These are phyloP conservation scores for Tragulus kanchil DNA, from an alignment of 2,113 vertebrate species.

Conservation along the genomic window DNA sequence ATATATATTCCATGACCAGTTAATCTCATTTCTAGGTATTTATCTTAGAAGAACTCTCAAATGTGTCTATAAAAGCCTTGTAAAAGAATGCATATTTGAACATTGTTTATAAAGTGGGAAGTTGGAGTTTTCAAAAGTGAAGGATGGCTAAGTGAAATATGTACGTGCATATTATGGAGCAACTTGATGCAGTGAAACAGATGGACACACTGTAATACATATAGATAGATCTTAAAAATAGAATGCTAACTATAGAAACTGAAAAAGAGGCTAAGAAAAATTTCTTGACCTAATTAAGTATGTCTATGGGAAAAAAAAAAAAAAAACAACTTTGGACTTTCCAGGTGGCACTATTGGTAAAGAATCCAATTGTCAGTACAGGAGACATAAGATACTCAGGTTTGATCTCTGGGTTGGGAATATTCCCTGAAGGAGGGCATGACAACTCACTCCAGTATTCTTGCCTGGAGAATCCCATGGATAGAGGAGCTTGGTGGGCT, in stretches of 20 bases:
- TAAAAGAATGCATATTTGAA: neutral
- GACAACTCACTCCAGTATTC: no score
- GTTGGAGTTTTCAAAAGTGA: neutral
- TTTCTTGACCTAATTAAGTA: neutral
- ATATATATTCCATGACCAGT: neutral
- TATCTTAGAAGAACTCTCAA: neutral
- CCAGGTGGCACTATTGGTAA: no score
- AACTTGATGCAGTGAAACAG: neutral
- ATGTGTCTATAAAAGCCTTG: neutral
- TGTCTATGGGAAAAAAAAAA: neutral
- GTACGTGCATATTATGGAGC: neutral
- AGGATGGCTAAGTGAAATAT: neutral
- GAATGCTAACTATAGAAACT: neutral
- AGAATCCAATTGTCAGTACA: no score
- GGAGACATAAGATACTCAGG: no score
- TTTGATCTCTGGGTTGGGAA: no score
- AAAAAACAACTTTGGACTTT: no score
- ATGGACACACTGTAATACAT: neutral
- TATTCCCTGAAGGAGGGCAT: no score
- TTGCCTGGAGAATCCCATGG: no score
- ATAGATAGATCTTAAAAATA: neutral
- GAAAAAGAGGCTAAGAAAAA: neutral
- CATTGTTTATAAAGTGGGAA: neutral
- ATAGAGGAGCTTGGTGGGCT: no score
- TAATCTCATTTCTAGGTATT: neutral